Base-by-base conservation (phyloP, 2,113 vertebrate species). In the Lepus timidus region DNA sequence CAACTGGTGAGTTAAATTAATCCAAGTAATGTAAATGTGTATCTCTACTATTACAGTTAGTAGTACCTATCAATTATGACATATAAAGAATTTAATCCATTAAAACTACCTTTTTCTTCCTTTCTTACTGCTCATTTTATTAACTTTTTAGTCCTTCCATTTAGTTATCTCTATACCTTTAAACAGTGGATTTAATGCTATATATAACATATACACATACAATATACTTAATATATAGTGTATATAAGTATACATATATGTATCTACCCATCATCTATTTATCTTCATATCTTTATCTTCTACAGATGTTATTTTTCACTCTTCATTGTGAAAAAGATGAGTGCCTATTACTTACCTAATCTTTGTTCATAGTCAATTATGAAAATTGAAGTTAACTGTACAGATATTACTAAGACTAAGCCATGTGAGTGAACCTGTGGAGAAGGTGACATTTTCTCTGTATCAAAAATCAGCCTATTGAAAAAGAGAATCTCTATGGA, bases 371-470 rank as follows among this genome's bases (percentile, higher is more conserved):
- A 33, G 22, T 65, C 58, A n/a, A 85, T 75, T 68, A 7, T 85
- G 76, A 96, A 64, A 80, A 70, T 29, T 80, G 25, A 78, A 95
- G 75, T 85, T 85, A 55, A 39, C 83, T 52, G 10, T 44, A 29
- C 6, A 74, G 90, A 79, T 70, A 27, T 76, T 71, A 87, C 65
- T 75, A 71, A 85, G 19, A 82, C 27, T 19, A 95, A 65, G 12
- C 20, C 65, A 4, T 36, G 9, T 44, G 31, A 85, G 78, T 61
- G 16, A 12, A 78, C 44, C 20, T 67, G 36, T 90, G 27, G 4
- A 52, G 6, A 89, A 52, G 33, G 4, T 36, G 65, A 75, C 84
- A 16, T 36, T 95, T 71, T 88, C 73, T 67, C 83, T 67, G 55
- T 33, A 44, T 78, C 20, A 87, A 80, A 93, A 93, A 17, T 39